Evolutionary conservation across 2,797 vertebrate species (phyloP), one percentile per base, ranked within the genome.

Genomic region (Anguilla pacifica): DNA sequence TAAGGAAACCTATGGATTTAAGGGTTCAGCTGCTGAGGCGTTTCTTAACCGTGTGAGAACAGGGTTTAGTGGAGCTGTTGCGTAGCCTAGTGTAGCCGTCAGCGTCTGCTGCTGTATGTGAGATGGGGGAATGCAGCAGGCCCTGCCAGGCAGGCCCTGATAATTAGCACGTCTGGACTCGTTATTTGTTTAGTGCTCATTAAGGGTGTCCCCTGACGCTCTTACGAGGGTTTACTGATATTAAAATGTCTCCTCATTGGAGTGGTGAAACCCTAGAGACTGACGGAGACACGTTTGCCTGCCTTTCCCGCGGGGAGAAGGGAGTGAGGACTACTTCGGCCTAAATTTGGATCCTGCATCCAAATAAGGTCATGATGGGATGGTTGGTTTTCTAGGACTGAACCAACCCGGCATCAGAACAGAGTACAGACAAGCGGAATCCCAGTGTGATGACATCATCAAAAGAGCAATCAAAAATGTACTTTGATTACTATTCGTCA

Each of bases 191-290:
- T 89, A 90, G 89, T 84, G 89, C 88, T 90, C 89, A 90, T 89
- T 92, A 89, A 90, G 89, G 86, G 87, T 82, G 89, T 88, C 91
- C 86, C 86, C 90, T 94, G 92, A 92, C 92, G 90, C 86, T 61
- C 90, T 88, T 93, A 92, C 90, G 92, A 93, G 88, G 88, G 89
- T 87, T 90, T 79, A 22, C 90, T 86, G 86, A 91, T 90, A 92
- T 92, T 90, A 94, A 92, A 93, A 92, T 87, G 9, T 89, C 85
- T 86, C 91, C 89, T 90, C 88, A 89, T 91, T 90, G 90, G 74
- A 35, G 88, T 91, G 92, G 89, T 91, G 89, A 90, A 90, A 86
- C 4, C n/a, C 81, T 89, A 15, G 67, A 89, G 84, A 2, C 15
- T 86, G 86, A 89, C 91, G 74, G 87, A 89, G 89, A 10, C 55